Base-by-base conservation (phyloP, 2,888 invertebrate genomes). In the Pachliopta kotzebuea region DNA sequence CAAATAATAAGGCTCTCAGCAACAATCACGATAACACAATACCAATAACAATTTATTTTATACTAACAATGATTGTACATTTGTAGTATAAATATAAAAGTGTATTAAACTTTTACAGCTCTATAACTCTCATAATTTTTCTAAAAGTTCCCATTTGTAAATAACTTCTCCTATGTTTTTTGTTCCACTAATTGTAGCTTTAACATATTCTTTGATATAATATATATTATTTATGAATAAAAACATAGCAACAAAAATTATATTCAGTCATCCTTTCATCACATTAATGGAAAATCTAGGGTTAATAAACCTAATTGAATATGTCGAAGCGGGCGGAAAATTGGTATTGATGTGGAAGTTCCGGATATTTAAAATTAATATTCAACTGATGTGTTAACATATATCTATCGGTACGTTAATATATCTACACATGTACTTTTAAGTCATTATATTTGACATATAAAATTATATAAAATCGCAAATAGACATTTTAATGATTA, bases 281-380 rank as follows among this genome's bases (percentile, higher is more conserved):
- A 67, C 56, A 55, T 67, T 69, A 72, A 72, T 68, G 69, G 69
- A 74, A 67, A 68, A 70, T 69, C 70, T 72, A 72, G 65, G 70
- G 70, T 73, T 72, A 72, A 72, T 76, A 74, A 78, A 75, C 71
- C 69, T 83, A 85, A 86, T 84, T 77, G 78, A 77, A 80, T 67
- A 72, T 79, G 78, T 81, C 79, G 73, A 79, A 80, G 80, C 78
- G 74, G 75, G 74, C 71, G 70, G 74, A 68, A 88, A 87, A 88
- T 86, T 86, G 84, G 83, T 83, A 88, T 88, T 89, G 86, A 88
- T 88, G 87, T 75, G 76, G 74, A 71, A 76, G 77, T 84, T 85
- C 83, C 84, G 81, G 72, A 72, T 69, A 67, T 75, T 78, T 80
- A 80, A 83, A 82, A 80, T 76, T 62, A 66, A 59, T 66, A 65